A percentile compares a stretch with the other conserved stretches of the same genome.
phyloP scores from a whole-genome alignment of 2,797 vertebrate species.

The Lacerta agilis region DNA sequence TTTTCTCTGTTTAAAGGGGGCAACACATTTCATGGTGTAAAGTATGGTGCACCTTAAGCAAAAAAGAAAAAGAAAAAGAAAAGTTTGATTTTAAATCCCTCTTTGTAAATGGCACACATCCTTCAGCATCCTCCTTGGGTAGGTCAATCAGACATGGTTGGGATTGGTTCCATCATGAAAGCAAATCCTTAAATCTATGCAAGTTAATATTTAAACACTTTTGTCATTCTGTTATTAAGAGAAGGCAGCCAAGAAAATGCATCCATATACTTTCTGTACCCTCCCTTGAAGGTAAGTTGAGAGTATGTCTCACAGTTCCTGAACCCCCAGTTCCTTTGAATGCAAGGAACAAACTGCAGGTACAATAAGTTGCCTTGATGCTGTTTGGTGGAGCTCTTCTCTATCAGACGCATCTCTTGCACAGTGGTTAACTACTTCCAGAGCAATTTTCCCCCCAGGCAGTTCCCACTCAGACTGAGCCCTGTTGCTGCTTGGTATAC shows the following conservation, averaged over 20 bases:
- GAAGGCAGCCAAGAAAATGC: neutral
- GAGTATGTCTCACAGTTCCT: too few species aligned
- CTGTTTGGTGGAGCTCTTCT: neutral
- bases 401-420: too few species aligned
- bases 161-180: neutral
- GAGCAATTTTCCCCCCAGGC: neutral
- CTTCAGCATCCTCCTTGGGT: neutral
- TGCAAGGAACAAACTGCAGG: too few species aligned
- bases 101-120: neutral
- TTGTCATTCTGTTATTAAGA: neutral
- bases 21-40: neutral
- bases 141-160: neutral
- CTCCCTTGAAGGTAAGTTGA: neutral
- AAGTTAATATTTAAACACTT: neutral
- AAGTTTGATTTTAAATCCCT: neutral
- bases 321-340: too few species aligned
- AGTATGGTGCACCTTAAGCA: neutral
- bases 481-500: neutral
- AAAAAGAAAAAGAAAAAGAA: too few species aligned
- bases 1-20: too few species aligned
- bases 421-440: neutral
- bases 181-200: neutral
- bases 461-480: neutral
- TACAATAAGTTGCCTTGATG: neutral
- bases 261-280: neutral